Evolutionary conservation across 2,888 invertebrate species (phyloP).

Genomic region (Apodemia zela): DNA sequence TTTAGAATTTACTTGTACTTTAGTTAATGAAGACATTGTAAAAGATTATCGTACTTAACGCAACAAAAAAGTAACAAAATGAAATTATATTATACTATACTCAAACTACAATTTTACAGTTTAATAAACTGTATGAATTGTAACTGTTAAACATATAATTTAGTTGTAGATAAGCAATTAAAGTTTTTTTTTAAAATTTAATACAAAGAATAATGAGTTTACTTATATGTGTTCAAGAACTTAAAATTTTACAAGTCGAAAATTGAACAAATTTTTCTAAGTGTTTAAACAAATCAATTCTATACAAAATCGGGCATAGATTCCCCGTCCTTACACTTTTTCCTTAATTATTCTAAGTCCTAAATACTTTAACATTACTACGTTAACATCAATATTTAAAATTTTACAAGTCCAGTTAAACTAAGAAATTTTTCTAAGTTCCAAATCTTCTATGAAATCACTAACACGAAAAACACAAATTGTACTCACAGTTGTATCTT

Average conservation of each 20-base stretch:
- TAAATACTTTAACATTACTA: neutral
- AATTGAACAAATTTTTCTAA: neutral
- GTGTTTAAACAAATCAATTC: neutral
- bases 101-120: too few relatives aligned
- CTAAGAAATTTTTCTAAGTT: neutral
- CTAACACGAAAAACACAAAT: neutral
- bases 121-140: too few relatives aligned
- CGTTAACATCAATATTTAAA: neutral
- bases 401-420: neutral
- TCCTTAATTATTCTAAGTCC: conserved; percentile 1
- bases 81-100: too few relatives aligned
- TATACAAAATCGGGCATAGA: conserved; percentile 1
- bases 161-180: too few relatives aligned
- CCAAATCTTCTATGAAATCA: neutral
- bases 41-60: too few relatives aligned
- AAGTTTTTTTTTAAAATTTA: too few relatives aligned
- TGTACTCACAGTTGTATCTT: conserved; percentile 10
- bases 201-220: too few relatives aligned
- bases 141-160: too few relatives aligned
- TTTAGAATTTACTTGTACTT: conserved; percentile 34
- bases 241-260: neutral
- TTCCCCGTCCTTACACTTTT: neutral
- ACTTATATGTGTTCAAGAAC: neutral
- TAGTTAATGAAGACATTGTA: neutral
- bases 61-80: too few relatives aligned